Conservation (phyloP, 1,140 invertebrate species). For the Panagrolaimus sp. region DNA sequence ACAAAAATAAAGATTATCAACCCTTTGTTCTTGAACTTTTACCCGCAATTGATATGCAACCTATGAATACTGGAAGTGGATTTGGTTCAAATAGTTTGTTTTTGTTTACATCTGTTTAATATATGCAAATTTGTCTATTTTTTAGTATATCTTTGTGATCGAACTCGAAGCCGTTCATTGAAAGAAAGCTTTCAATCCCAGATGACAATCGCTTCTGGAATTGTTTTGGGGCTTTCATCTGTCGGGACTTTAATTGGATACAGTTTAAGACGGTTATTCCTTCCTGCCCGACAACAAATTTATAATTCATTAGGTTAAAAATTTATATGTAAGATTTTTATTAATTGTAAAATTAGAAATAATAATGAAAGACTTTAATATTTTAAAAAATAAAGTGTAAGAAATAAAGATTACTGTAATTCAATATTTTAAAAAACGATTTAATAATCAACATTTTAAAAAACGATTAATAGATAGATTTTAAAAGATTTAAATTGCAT, state of each 20-base stretch:
- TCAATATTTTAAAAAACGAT: no score
- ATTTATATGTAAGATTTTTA: no score
- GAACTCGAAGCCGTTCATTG: constrained; percentile 27
- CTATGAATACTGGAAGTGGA: constrained; percentile 27
- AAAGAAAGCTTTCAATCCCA: constrained; percentile 34
- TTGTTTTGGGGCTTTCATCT: constrained; percentile 32
- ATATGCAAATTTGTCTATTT: constrained; percentile 12
- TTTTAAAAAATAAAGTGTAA: background rate
- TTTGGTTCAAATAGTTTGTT: constrained; percentile 33
- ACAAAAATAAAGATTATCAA: constrained; percentile 23
- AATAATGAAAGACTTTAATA: background rate
- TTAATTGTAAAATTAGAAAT: no score
- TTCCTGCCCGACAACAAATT: constrained; percentile 3
- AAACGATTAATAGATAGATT: no score
- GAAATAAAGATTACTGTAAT: background rate
- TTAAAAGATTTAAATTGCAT: no score
- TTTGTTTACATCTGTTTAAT: background rate
- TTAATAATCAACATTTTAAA: no score
- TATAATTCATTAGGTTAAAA: constrained; percentile 11
- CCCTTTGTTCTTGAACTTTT: constrained; percentile 36
- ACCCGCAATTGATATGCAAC: constrained; percentile 36
- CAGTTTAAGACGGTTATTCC: constrained; percentile 21
- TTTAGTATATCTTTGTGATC: constrained; percentile 38
- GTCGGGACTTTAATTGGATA: constrained; percentile 28
- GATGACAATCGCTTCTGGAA: constrained; percentile 36